These are phyloP conservation scores for Procapra przewalskii DNA, from an alignment of 2,113 vertebrate species.

Conservation along the genomic window DNA sequence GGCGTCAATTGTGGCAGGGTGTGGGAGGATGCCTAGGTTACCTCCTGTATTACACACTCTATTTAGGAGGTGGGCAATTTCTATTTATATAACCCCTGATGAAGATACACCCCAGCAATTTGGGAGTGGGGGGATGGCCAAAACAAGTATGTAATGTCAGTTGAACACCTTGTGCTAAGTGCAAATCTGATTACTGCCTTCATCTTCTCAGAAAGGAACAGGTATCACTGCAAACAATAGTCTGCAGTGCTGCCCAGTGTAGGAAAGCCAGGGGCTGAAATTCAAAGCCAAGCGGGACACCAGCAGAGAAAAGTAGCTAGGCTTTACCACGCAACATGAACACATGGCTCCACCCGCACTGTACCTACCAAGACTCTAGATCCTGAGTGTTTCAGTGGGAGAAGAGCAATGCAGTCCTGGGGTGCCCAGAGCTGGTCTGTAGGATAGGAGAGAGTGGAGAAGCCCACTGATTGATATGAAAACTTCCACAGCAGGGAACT, in stretches of 20 bases:
- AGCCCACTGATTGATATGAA: neutral
- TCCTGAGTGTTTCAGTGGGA: neutral
- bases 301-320: constrained; percentile 8
- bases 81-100: constrained; percentile 68
- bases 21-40: constrained; percentile 76
- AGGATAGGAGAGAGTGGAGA: neutral
- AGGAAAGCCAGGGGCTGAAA: constrained; percentile 33
- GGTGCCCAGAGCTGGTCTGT: neutral
- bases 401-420: neutral
- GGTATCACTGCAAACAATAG: constrained; percentile 56
- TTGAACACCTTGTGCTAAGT: constrained; percentile 65
- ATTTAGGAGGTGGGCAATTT: constrained; percentile 66
- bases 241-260: constrained; percentile 33
- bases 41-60: constrained; percentile 62
- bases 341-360: neutral
- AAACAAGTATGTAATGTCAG: constrained; percentile 62
- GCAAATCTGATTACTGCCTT: constrained; percentile 53
- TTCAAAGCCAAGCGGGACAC: neutral
- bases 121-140: constrained; percentile 43
- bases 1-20: constrained; percentile 66
- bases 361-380: neutral
- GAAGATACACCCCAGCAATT: constrained; percentile 67
- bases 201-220: constrained; percentile 55
- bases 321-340: neutral
- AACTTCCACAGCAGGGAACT: neutral